phyloP scores from a whole-genome alignment of 2,797 vertebrate genomes.

The Dryobates pubescens region DNA sequence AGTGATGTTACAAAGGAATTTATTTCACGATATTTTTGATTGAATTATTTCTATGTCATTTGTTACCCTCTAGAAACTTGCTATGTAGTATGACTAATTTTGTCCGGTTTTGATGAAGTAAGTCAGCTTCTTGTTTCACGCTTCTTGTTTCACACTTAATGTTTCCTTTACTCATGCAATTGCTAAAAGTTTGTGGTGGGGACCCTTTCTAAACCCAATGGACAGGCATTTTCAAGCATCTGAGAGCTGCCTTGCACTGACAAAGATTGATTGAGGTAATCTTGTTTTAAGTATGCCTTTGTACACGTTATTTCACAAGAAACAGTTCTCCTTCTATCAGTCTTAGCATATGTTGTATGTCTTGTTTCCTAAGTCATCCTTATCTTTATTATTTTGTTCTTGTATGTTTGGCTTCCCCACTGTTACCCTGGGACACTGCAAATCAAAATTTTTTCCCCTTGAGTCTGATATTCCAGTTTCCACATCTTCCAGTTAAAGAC shows the following conservation, averaged over 20 bases:
- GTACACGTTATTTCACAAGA: neutral
- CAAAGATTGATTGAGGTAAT: conserved; percentile 10
- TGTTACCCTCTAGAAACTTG: neutral
- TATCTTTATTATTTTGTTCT: conserved; percentile 56
- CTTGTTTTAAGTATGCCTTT: neutral
- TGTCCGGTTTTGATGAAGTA: neutral
- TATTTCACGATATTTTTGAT: neutral
- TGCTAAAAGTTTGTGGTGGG: neutral
- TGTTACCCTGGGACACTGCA: conserved; percentile 54
- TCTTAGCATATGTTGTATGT: neutral
- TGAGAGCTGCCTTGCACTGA: neutral
- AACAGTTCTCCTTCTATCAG: neutral
- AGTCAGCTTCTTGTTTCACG: neutral
- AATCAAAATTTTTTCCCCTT: conserved; percentile 64
- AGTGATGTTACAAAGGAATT: neutral
- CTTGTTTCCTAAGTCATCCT: conserved; percentile 56
- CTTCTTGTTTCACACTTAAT: neutral
- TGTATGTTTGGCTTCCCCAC: conserved; percentile 47
- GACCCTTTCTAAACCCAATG: neutral
- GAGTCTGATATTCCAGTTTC: conserved; percentile 75
- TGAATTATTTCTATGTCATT: neutral
- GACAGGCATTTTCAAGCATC: neutral
- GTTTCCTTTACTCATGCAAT: neutral
- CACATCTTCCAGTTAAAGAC: conserved; percentile 71
- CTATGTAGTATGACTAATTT: neutral